Percentiles rank a stretch among this genome's conserved stretches.
These are phyloP conservation scores for Diarsia rubi DNA, from an alignment of 2,888 invertebrate genomes.

Conservation along the genomic window DNA sequence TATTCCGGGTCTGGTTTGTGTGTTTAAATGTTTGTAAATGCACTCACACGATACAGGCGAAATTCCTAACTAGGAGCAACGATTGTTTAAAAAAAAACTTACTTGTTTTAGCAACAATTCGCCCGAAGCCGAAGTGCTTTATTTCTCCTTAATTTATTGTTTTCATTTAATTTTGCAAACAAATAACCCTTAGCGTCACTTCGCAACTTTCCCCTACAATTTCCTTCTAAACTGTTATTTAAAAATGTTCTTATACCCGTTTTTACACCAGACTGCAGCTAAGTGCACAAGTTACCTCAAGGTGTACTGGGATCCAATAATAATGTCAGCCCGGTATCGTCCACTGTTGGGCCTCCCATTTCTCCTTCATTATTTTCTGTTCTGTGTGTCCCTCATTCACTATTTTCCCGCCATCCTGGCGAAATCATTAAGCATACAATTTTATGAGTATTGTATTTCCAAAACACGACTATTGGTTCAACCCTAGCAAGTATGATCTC, in stretches of 20 bases:
- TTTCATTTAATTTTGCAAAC: conserved; percentile 1
- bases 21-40: too few species aligned
- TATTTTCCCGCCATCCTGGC: background rate
- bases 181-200: background rate
- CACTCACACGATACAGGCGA: too few species aligned
- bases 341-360: background rate
- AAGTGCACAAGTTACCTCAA: background rate
- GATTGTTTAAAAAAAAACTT: background rate
- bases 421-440: too few species aligned
- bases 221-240: background rate
- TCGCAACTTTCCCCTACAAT: background rate
- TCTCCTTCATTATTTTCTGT: background rate
- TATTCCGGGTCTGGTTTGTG: background rate
- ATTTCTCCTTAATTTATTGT: background rate
- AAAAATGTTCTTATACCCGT: background rate
- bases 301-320: background rate
- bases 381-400: background rate
- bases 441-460: too few species aligned
- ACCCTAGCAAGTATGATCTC: too few species aligned
- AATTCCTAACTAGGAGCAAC: too few species aligned
- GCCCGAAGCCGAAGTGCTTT: background rate
- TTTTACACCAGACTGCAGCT: background rate
- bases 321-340: background rate
- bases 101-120: background rate
- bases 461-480: too few species aligned